Base-by-base conservation (phyloP, 2,888 invertebrate species). In the Pecten maximus region DNA sequence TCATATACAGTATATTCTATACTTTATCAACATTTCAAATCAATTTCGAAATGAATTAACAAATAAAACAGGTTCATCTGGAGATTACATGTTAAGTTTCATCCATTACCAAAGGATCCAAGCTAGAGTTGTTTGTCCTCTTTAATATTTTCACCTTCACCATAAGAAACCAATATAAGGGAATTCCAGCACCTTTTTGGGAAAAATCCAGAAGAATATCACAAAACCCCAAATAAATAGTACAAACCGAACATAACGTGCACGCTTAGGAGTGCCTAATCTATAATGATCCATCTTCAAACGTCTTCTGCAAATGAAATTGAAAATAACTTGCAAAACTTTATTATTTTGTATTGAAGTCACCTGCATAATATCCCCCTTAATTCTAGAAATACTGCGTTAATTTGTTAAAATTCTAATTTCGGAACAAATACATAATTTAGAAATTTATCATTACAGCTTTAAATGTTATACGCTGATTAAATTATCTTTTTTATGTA, bases 241-340 rank as follows among this genome's bases (percentile, higher is more conserved):
- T 74, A 74, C 74, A 74, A 74, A 74, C 74, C 74, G 74, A 74
- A 74, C 74, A 74, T 35, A 74, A 74, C 74, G 74, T 28, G 74
- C 74, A 74, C 74, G 74, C 16, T 74, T 74, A 28, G 74, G 74
- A 35, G 74, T 74, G 74, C 35, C 15, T 74, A 74, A 74, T 74
- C 74, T 28, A 74, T 74, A 74, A 28, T 74, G 74, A 35, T 74
- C 74, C 74, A 28, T 28, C 28, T 23, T 28, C 35, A 74, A 74
- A 74, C 74, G 74, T 28, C 74, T 6, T 35, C 74, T 74, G 74
- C 28, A 74, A 74, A 74, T 74, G 28, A 74, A 74, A 74, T 23
- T 28, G 35, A 35, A 74, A 28, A 74, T 8, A 28, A 74, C 3
- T 35, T 74, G 74, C 19, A 74, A 74, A 74, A 74, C 6, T 0